These are phyloP conservation scores for Drosophila varians DNA, from an alignment of 1,140 invertebrate genomes.

Conservation along the genomic window DNA sequence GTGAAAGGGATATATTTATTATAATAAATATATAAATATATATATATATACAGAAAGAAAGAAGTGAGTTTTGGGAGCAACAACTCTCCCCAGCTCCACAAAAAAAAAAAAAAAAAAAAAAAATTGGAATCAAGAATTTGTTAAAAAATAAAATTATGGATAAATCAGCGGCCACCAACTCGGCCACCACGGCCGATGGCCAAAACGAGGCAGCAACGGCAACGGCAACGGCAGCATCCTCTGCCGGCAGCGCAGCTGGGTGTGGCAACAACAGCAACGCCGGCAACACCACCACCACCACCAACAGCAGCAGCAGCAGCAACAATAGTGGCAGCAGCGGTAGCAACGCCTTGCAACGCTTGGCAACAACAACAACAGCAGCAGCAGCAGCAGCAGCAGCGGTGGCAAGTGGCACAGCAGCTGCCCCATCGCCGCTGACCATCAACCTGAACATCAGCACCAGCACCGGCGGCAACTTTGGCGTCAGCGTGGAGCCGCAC, in stretches of 20 bases:
- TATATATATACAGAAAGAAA: not conserved
- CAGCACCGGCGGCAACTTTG: conserved; percentile 95
- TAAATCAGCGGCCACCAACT: conserved; percentile 70
- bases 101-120: conserved; percentile 2
- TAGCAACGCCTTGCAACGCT: conserved; percentile 40
- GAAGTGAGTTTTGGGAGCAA: not conserved
- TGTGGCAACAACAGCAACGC: conserved; percentile 44
- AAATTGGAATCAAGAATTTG: not conserved
- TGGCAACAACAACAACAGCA: conserved; percentile 30
- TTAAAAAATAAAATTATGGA: conserved; percentile 47
- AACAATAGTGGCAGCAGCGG: conserved; percentile 3
- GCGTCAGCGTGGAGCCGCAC: conserved; percentile 90
- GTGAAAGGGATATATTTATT: conserved; percentile 15
- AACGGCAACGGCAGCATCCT: conserved; percentile 17
- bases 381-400: conserved; percentile 5
- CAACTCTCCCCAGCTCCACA: conserved; percentile 2
- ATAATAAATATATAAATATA: too few species aligned
- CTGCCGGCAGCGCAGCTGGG: conserved; percentile 33
- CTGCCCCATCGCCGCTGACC: conserved; percentile 19
- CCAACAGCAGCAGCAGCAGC: conserved; percentile 22
- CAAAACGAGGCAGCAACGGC: conserved; percentile 50
- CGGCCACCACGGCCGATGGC: conserved; percentile 52
- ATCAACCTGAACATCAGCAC: conserved; percentile 93
- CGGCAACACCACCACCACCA: conserved; percentile 17
- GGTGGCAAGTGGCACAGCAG: conserved; percentile 7